Evolutionary conservation across 1,140 invertebrate genomes (phyloP).

Genomic region (Mesaphorura yosii): DNA sequence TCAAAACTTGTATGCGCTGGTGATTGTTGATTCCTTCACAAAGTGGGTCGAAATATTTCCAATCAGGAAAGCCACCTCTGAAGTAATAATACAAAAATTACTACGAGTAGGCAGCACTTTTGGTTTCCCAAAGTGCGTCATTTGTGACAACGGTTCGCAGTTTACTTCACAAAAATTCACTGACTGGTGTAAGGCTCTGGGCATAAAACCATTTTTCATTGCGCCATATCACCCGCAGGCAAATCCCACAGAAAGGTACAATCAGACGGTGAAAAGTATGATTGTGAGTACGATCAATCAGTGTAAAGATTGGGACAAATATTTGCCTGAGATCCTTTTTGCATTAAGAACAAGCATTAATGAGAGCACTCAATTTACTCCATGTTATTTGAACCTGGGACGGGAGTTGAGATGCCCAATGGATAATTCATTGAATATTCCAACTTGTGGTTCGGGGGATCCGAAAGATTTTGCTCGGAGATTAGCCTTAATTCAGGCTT

Average conservation of each 20-base stretch:
- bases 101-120: constrained; percentile 27
- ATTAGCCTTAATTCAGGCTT: background rate
- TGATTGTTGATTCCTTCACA: constrained; percentile 26
- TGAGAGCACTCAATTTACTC: constrained; percentile 34
- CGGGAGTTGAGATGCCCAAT: constrained; percentile 31
- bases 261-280: constrained; percentile 37
- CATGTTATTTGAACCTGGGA: constrained; percentile 36
- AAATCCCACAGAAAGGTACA: constrained; percentile 39
- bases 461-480: background rate
- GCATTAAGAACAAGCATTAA: constrained; percentile 37
- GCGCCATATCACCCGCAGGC: constrained; percentile 36
- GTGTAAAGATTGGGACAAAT: constrained; percentile 32
- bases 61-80: constrained; percentile 20
- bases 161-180: constrained; percentile 20
- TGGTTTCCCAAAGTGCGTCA: constrained; percentile 28
- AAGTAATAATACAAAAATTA: constrained; percentile 15
- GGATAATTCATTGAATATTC: constrained; percentile 6
- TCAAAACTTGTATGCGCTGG: constrained; percentile 21
- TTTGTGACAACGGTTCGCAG: constrained; percentile 32
- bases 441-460: background rate
- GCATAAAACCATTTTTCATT: constrained; percentile 14
- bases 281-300: constrained; percentile 29
- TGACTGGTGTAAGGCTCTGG: constrained; percentile 8
- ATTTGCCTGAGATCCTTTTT: constrained; percentile 36
- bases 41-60: constrained; percentile 29